phyloP scores from a whole-genome alignment of 2,888 invertebrate genomes.

The Pseudococcus viburni region DNA sequence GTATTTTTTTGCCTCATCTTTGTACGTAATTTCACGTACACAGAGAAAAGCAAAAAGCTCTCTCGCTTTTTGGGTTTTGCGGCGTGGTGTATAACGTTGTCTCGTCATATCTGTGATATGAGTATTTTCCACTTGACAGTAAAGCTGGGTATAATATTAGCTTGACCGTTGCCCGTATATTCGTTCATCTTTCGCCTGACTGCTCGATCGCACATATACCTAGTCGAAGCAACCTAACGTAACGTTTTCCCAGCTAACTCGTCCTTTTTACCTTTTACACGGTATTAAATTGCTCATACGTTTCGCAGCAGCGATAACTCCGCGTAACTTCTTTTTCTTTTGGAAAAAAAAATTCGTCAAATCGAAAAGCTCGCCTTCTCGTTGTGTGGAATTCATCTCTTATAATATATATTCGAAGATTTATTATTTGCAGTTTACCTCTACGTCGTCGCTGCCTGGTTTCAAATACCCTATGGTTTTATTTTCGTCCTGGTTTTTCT shows the following conservation, averaged over 20 bases:
- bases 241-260: background rate
- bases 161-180: conserved; percentile 35
- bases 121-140: conserved; percentile 43
- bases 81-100: background rate
- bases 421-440: conserved; percentile 20
- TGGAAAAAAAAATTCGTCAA: conserved; percentile 1
- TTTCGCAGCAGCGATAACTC: background rate
- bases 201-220: conserved; percentile 22
- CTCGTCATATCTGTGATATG: conserved; percentile 40
- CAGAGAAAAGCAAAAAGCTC: background rate
- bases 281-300: conserved; percentile 35
- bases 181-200: conserved; percentile 39
- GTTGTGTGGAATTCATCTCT: background rate
- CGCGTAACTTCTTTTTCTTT: background rate
- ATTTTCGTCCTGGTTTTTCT: background rate
- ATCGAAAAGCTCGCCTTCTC: background rate
- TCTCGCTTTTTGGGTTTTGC: background rate
- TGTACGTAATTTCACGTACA: background rate
- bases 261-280: conserved; percentile 25
- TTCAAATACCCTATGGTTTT: background rate
- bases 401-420: background rate
- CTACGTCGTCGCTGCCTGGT: background rate
- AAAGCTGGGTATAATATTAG: conserved; percentile 35
- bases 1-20: background rate
- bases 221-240: background rate